Conservation (phyloP, 2,888 invertebrate genomes). For the Epistrophe grossulariae region DNA sequence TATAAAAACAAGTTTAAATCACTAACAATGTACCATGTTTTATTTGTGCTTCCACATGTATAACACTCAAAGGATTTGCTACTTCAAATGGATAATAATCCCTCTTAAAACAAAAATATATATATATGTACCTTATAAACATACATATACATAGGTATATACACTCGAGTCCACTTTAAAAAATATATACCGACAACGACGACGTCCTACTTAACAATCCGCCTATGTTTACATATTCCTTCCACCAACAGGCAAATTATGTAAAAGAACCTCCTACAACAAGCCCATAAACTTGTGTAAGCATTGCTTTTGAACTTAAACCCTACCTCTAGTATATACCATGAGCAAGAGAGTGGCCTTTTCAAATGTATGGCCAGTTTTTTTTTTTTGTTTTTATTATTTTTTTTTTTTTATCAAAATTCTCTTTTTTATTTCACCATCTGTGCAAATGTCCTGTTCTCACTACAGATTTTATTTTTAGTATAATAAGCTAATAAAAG, state of each 20-base stretch:
- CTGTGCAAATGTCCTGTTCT: constrained; percentile 31
- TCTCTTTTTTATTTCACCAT: neutral
- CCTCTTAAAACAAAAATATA: constrained; percentile 11
- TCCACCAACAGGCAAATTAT: constrained; percentile 19
- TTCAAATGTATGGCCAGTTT: neutral
- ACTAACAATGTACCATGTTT: neutral
- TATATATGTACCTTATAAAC: no score
- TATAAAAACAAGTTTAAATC: neutral
- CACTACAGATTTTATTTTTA: constrained; percentile 30
- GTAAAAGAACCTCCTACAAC: constrained; percentile 49
- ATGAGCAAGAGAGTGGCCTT: constrained; percentile 5
- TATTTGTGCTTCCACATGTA: constrained; percentile 10
- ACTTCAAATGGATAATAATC: constrained; percentile 39
- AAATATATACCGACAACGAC: neutral
- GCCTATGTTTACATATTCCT: neutral
- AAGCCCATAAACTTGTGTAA: constrained; percentile 55
- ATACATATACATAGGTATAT: neutral
- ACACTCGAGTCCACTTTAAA: constrained; percentile 51
- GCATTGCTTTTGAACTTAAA: constrained; percentile 58
- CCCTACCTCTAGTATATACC: constrained; percentile 38
- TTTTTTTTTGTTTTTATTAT: constrained; percentile 9
- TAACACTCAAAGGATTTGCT: constrained; percentile 43
- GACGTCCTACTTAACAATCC: constrained; percentile 37
- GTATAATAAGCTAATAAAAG: constrained; percentile 70
- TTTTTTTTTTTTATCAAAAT: constrained; percentile 5